Evolutionary conservation across 2,888 invertebrate genomes (phyloP).

Genomic region (Pheosia gnoma): DNA sequence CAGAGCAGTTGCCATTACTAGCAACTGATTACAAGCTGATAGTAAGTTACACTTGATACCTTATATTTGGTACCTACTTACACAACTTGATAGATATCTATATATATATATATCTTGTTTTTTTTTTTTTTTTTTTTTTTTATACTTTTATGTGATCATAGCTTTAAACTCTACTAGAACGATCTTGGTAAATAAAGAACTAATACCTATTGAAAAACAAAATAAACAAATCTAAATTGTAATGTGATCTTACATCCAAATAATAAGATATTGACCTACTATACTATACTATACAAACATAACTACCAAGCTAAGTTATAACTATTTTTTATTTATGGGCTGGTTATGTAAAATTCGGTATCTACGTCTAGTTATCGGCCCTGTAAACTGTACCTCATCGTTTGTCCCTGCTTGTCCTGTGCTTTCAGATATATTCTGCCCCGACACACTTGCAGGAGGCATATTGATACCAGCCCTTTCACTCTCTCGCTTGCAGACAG

Average conservation of each 20-base stretch:
- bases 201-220: no score
- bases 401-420: background rate
- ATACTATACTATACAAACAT: background rate
- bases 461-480: constrained; percentile 7
- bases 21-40: no score
- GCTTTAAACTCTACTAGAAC: no score
- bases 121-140: no score
- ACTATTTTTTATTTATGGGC: background rate
- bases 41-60: no score
- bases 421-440: background rate
- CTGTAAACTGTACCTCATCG: background rate
- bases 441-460: background rate
- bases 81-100: no score
- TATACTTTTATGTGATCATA: no score
- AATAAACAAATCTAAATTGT: no score
- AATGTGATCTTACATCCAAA: no score
- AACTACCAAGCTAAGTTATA: background rate
- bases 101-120: no score
- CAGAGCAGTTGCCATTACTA: background rate
- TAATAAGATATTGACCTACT: background rate
- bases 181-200: no score
- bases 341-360: background rate
- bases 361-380: background rate
- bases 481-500: constrained; percentile 1
- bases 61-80: no score